Percentiles rank a stretch among this genome's conserved stretches.
phyloP scores from a whole-genome alignment of 2,888 invertebrate species.

The Drosophila siamana region DNA sequence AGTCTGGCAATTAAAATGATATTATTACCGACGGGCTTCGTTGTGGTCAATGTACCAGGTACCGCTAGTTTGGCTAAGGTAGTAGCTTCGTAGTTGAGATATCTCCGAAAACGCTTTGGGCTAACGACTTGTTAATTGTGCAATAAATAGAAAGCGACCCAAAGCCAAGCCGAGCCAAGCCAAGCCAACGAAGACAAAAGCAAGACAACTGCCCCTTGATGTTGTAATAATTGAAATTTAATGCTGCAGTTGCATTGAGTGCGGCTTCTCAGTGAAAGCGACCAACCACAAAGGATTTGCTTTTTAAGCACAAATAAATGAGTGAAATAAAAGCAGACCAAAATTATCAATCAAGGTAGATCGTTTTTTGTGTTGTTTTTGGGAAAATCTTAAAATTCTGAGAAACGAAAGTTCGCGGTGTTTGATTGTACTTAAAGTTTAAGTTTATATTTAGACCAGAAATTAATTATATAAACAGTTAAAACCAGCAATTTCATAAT shows the following conservation, averaged over 20 bases:
- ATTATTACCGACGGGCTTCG: slow-evolving; percentile 64
- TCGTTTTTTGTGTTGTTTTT: too few relatives aligned
- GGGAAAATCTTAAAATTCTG: neutral
- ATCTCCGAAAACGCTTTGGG: slow-evolving; percentile 50
- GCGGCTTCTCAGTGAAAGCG: slow-evolving; percentile 33
- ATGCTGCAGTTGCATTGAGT: slow-evolving; percentile 45
- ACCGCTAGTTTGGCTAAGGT: slow-evolving; percentile 29
- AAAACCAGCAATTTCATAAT: slow-evolving; percentile 70
- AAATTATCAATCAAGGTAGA: slow-evolving; percentile 15
- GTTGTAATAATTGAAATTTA: slow-evolving; percentile 78
- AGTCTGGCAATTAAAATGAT: slow-evolving; percentile 74
- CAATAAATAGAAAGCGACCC: slow-evolving; percentile 77
- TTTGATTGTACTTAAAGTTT: neutral
- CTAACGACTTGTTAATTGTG: slow-evolving; percentile 80
- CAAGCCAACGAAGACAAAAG: too few relatives aligned
- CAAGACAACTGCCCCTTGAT: slow-evolving; percentile 41
- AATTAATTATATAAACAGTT: slow-evolving; percentile 73
- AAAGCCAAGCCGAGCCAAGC: slow-evolving; percentile 22
- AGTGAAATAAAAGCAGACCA: slow-evolving; percentile 4
- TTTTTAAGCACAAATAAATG: neutral
- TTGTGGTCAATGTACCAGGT: slow-evolving; percentile 45
- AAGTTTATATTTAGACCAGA: slow-evolving; percentile 32
- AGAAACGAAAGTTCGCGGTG: neutral
- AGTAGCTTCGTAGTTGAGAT: slow-evolving; percentile 13
- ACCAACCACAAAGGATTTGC: slow-evolving; percentile 48